Conservation (phyloP, 2,113 vertebrate genomes). For the Lepisosteus oculatus region DNA sequence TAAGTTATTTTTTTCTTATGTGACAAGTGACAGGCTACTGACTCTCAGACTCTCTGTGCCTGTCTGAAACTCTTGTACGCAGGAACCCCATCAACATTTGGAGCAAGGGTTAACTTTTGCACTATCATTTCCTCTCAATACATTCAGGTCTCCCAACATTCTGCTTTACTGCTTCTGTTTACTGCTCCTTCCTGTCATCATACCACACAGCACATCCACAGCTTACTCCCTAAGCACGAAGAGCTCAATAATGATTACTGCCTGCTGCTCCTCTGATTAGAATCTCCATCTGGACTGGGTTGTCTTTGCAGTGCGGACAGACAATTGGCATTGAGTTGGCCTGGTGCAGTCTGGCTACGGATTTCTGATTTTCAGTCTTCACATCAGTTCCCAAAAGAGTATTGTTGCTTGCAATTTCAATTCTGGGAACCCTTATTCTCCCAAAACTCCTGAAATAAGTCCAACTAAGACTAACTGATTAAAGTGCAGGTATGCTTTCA, state of each 20-base stretch:
- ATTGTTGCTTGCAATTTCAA: constrained; percentile 28
- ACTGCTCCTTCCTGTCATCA: neutral
- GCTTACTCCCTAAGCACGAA: constrained; percentile 38
- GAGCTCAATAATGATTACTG: constrained; percentile 42
- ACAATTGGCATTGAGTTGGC: constrained; percentile 37
- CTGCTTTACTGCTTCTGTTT: neutral
- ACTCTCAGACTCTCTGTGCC: no score
- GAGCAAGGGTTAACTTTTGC: no score
- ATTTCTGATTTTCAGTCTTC: constrained; percentile 42
- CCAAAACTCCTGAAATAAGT: no score
- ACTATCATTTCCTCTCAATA: neutral
- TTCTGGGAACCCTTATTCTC: constrained; percentile 20
- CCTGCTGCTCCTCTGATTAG: constrained; percentile 67
- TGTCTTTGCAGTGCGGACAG: constrained; percentile 34
- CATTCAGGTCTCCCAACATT: neutral
- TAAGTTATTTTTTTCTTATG: no score
- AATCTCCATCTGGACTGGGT: constrained; percentile 64
- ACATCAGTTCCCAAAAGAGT: constrained; percentile 38
- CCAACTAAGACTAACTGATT: no score
- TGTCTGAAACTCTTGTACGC: no score
- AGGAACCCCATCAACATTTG: no score
- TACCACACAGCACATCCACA: constrained; percentile 23
- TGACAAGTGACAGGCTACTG: no score
- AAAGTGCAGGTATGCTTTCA: no score
- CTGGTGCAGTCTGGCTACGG: constrained; percentile 36